Percentiles rank a stretch among this genome's conserved stretches.
Conservation (phyloP, 1,140 invertebrate species). For the Diachasmimorpha longicaudata region DNA sequence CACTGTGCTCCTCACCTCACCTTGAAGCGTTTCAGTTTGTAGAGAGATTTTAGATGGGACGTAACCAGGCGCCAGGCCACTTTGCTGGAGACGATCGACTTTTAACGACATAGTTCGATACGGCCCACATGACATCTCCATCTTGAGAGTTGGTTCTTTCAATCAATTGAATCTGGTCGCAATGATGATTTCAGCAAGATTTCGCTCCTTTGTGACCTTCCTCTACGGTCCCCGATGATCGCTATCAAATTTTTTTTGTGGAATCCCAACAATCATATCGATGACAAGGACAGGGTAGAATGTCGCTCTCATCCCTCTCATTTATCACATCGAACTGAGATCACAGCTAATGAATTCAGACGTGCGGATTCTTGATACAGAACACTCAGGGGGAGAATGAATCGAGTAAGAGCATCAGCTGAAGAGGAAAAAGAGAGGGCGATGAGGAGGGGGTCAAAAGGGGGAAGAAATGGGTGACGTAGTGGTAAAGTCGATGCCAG, state of each 20-base stretch:
- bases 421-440: neutral
- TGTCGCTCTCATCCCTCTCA: neutral
- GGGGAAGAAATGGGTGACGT: conserved; percentile 28
- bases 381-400: neutral
- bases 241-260: neutral
- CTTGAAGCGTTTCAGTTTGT: conserved; percentile 25
- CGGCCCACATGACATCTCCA: neutral
- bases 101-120: conserved; percentile 30
- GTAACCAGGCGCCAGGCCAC: conserved; percentile 33
- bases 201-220: neutral
- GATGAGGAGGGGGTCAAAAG: neutral
- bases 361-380: conserved; percentile 11
- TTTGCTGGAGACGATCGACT: conserved; percentile 35
- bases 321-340: neutral
- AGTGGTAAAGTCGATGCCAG: conserved; percentile 40
- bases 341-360: conserved; percentile 15
- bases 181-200: neutral
- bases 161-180: neutral
- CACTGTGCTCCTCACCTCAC: neutral
- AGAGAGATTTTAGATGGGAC: conserved; percentile 17
- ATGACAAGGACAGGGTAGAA: neutral
- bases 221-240: neutral
- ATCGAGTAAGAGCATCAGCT: neutral
- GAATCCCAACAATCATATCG: neutral
- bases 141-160: neutral